Evolutionary conservation across 53 echinoderm and acorn worm genomes (phyloP).

Genomic region (Crossaster papposus): DNA sequence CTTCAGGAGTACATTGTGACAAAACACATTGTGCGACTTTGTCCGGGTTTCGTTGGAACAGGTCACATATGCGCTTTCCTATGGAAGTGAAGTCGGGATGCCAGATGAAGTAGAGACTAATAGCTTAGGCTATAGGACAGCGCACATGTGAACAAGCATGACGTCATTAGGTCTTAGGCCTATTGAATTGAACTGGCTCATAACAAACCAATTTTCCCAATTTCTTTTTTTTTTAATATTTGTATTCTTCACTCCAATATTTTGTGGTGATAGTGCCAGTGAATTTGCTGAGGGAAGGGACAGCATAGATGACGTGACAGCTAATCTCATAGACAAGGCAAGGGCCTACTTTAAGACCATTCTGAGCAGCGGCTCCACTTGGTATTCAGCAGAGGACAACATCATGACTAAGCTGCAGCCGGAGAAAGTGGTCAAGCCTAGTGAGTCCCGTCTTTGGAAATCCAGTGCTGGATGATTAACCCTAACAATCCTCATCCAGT

Average conservation of each 20-base stretch:
- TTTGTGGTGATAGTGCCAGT: background rate
- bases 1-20: no score
- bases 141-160: no score
- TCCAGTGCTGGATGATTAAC: no score
- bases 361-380: background rate
- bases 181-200: background rate
- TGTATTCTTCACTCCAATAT: no score
- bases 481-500: no score
- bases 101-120: no score
- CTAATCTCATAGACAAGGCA: conserved; percentile 5
- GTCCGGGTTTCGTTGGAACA: no score
- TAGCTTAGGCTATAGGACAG: no score
- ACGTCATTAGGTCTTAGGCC: no score
- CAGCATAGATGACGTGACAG: background rate
- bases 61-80: no score
- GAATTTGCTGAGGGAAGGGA: conserved; percentile 22
- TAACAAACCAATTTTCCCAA: background rate
- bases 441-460: conserved; percentile 13
- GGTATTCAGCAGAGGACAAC: background rate
- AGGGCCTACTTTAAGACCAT: conserved; percentile 17
- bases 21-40: no score
- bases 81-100: no score
- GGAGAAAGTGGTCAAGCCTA: conserved; percentile 29
- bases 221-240: background rate
- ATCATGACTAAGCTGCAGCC: background rate